These are phyloP conservation scores for Elephas maximus DNA, from an alignment of 2,113 vertebrate species.

Conservation along the genomic window DNA sequence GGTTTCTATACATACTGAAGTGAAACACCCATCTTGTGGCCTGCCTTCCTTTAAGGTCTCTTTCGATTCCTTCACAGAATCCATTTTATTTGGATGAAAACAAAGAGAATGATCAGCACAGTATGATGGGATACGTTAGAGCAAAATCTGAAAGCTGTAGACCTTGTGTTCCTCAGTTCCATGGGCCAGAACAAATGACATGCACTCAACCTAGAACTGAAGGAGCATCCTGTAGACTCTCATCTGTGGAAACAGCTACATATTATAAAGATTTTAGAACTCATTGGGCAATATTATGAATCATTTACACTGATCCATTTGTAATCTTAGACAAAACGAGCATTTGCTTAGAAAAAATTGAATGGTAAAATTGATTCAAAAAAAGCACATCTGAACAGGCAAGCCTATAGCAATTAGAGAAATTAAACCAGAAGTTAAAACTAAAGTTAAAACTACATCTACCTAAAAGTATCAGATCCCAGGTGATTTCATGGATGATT, in stretches of 20 bases:
- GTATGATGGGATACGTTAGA: not conserved
- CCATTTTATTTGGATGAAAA: not conserved
- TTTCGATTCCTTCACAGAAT: not conserved
- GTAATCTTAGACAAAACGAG: not conserved
- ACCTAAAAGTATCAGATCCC: not conserved
- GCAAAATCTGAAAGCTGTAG: not conserved
- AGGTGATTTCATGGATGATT: not conserved
- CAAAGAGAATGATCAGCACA: not conserved
- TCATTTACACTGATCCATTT: not conserved
- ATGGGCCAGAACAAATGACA: not conserved
- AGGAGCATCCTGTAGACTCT: not conserved
- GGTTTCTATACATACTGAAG: not conserved
- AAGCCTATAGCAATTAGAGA: not conserved
- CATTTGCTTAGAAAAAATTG: not conserved
- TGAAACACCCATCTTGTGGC: not conserved
- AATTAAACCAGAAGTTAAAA: not conserved
- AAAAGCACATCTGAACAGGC: not conserved
- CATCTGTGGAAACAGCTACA: not conserved
- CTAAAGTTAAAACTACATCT: conserved; percentile 1
- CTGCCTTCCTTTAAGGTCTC: not conserved
- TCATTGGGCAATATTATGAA: not conserved
- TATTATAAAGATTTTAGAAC: not conserved
- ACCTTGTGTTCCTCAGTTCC: not conserved
- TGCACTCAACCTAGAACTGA: not conserved
- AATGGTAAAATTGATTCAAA: not conserved